Conservation (phyloP, 2,888 invertebrate species). For the Caradrina kadenii region DNA sequence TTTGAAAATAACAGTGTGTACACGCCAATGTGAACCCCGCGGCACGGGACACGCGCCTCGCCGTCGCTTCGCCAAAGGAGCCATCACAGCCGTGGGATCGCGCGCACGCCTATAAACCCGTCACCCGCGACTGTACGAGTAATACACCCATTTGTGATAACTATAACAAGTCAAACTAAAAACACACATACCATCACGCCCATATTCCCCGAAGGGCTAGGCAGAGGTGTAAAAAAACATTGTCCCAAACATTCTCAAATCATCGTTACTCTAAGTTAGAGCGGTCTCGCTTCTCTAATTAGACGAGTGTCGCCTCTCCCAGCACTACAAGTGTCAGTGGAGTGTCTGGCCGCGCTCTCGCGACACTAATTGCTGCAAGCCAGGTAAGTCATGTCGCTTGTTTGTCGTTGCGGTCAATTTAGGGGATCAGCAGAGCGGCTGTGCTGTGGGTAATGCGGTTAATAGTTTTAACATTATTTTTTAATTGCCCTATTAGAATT, state of each 20-base stretch:
- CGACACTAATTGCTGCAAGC: slow-evolving; percentile 59
- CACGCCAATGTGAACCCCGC: too few relatives aligned
- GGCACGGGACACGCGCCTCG: too few relatives aligned
- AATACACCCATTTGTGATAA: too few relatives aligned
- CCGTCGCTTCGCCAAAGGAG: too few relatives aligned
- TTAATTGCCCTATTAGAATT: too few relatives aligned
- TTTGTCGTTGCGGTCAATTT: slow-evolving; percentile 37
- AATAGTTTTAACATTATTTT: neutral
- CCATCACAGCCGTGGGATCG: too few relatives aligned
- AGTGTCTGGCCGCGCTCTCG: slow-evolving; percentile 42
- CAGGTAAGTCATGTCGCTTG: slow-evolving; percentile 54
- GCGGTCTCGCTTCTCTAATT: slow-evolving; percentile 56
- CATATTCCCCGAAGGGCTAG: too few relatives aligned
- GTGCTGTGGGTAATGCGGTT: neutral
- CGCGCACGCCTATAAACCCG: too few relatives aligned
- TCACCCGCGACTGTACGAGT: too few relatives aligned
- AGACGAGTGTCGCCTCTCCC: slow-evolving; percentile 56
- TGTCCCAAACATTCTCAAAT: neutral
- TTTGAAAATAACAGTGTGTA: too few relatives aligned
- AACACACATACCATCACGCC: too few relatives aligned
- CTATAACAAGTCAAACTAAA: too few relatives aligned
- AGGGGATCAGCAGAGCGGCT: neutral
- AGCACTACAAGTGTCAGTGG: slow-evolving; percentile 41
- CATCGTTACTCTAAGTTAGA: slow-evolving; percentile 22
- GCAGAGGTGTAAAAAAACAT: neutral